Base-by-base conservation (phyloP, 1,140 invertebrate species). In the Sycophaga agraensis region DNA sequence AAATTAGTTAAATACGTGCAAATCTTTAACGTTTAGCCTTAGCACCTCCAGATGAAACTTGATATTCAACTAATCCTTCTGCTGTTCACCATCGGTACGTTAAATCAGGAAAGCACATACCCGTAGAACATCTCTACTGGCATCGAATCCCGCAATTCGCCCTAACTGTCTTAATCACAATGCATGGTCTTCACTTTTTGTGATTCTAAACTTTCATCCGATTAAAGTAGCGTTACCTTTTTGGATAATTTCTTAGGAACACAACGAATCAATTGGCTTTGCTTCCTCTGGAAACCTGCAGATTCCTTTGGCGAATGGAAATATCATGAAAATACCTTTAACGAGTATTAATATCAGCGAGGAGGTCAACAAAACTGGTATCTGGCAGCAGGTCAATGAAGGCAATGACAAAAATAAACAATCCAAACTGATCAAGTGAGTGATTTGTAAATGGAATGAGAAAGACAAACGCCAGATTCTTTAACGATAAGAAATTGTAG, bases 331-430 rank as follows among this genome's bases (percentile, higher is more conserved):
- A 76, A 95, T 94, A 69, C 93, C 93, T 4, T 76, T 94, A 62
- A 84, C 88, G 31, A 89, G 90, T 14, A 92, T 96, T 65, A 97
- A 96, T 81, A 95, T 97, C 71, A 91, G 91, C 17, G 93, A 96
- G 77, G 94, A 97, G 78, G 89, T 97, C 17, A 92, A 94, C 72
- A 93, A 94, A 75, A 93, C 90, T 24, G 91, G 91, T 21, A 91
- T 97, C 69, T 98, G 95, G 95, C 91, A 95, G 72, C 92, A 94
- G 75, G 92, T 97, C 14, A 94, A 94, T 68, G 83, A 84, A 62
- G 79, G 73, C 51, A 87, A 87, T 61, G 78, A 80, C 48, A 78
- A 77, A 17, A 66, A 68, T 16, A 82, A 82, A 45, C 75, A 80
- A 45, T 69, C 71, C 6, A 78, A 80, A 62, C 54, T 74, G 31